phyloP scores from a whole-genome alignment of 2,113 vertebrate species.

The Ceyx margarethae region DNA sequence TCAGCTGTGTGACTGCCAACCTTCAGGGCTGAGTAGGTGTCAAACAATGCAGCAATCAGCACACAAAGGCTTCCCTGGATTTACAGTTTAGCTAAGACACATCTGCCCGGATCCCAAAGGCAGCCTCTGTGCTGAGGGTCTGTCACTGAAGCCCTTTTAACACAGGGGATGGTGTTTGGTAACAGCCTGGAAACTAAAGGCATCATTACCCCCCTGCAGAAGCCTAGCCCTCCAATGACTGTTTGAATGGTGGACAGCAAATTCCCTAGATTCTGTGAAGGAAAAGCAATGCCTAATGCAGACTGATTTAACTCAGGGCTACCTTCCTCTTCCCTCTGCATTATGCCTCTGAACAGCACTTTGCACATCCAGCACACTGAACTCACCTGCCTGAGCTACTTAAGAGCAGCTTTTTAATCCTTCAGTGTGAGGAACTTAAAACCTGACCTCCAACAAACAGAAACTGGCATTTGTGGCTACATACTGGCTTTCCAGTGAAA shows the following conservation, averaged over 20 bases:
- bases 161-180: not conserved
- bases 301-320: not conserved
- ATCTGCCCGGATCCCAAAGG: not conserved
- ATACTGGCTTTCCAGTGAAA: not conserved
- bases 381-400: not conserved
- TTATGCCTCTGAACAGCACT: not conserved
- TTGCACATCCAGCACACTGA: not conserved
- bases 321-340: not conserved
- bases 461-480: not conserved
- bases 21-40: not conserved
- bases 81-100: not conserved
- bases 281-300: not conserved
- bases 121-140: not conserved
- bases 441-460: not conserved
- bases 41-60: slow-evolving; percentile 6
- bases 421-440: not conserved
- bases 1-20: not conserved
- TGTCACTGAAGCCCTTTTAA: not conserved
- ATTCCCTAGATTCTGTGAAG: not conserved
- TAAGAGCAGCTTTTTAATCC: not conserved
- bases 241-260: not conserved
- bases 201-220: not conserved
- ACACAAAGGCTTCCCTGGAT: not conserved
- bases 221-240: not conserved
- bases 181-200: not conserved